Percentiles rank a stretch among this genome's conserved stretches.
These are phyloP conservation scores for Cephus sareptanus DNA, from an alignment of 2,888 invertebrate species.

Conservation along the genomic window DNA sequence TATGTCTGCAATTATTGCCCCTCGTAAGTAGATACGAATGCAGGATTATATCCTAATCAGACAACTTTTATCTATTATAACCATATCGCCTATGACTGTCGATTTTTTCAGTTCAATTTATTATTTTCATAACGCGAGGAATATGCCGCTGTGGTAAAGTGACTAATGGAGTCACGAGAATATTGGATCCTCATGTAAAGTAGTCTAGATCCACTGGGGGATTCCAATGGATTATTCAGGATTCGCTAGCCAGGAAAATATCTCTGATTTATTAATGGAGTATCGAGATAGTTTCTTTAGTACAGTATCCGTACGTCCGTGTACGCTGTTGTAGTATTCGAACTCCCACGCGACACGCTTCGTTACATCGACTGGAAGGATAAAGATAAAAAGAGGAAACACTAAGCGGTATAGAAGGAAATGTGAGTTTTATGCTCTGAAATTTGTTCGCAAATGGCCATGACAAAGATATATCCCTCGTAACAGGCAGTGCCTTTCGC, in stretches of 20 bases:
- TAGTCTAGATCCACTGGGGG: background rate
- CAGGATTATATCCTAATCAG: conserved; percentile 14
- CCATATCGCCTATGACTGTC: background rate
- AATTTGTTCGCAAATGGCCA: background rate
- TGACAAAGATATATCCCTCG: background rate
- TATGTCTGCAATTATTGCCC: conserved; percentile 90
- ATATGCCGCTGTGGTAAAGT: background rate
- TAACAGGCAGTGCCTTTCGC: background rate
- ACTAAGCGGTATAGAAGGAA: background rate
- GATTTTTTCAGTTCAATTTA: background rate
- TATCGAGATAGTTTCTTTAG: background rate
- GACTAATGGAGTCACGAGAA: background rate
- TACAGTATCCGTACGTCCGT: background rate
- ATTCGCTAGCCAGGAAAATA: background rate
- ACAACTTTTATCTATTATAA: conserved; percentile 11
- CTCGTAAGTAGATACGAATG: conserved; percentile 70
- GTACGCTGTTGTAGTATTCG: background rate
- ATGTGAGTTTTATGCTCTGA: background rate
- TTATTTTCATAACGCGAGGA: background rate
- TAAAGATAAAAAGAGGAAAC: background rate
- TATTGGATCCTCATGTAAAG: background rate
- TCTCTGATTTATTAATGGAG: background rate
- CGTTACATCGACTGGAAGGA: background rate
- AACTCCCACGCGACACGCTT: background rate
- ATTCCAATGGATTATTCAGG: background rate